phyloP scores from a whole-genome alignment of 2,888 invertebrate species.

The Anagyrus pseudococci region DNA sequence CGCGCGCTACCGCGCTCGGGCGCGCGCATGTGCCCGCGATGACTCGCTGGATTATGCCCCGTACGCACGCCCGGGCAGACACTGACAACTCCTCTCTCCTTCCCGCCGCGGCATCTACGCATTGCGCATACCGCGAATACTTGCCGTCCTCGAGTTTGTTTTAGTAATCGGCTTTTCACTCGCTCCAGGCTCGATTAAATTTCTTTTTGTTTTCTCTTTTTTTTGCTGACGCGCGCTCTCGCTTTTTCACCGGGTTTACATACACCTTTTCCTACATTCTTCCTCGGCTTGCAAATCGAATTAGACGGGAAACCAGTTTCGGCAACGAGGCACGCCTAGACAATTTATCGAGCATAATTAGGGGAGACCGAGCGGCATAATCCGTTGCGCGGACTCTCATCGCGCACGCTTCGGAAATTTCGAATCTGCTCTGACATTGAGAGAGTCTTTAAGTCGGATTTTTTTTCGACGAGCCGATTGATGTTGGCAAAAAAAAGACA shows the following conservation, averaged over 20 bases:
- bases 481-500: too few relatives aligned
- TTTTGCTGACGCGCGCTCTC: neutral
- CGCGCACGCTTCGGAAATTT: neutral
- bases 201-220: conserved; percentile 4
- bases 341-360: conserved; percentile 13
- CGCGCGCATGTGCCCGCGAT: neutral
- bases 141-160: conserved; percentile 11
- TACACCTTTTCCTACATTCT: too few relatives aligned
- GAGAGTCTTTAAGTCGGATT: neutral
- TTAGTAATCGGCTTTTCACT: conserved; percentile 15
- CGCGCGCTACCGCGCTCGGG: neutral
- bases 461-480: neutral
- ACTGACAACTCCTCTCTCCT: neutral
- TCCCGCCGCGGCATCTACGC: neutral
- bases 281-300: conserved; percentile 10
- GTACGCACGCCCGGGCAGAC: neutral
- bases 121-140: conserved; percentile 1
- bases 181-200: conserved; percentile 16
- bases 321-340: neutral
- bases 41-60: conserved; percentile 4
- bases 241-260: too few relatives aligned
- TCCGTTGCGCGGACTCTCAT: neutral
- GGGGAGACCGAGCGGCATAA: conserved; percentile 3
- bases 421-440: neutral
- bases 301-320: conserved; percentile 12